Conservation (phyloP, 1,140 invertebrate genomes). For the Triops cancriformis region DNA sequence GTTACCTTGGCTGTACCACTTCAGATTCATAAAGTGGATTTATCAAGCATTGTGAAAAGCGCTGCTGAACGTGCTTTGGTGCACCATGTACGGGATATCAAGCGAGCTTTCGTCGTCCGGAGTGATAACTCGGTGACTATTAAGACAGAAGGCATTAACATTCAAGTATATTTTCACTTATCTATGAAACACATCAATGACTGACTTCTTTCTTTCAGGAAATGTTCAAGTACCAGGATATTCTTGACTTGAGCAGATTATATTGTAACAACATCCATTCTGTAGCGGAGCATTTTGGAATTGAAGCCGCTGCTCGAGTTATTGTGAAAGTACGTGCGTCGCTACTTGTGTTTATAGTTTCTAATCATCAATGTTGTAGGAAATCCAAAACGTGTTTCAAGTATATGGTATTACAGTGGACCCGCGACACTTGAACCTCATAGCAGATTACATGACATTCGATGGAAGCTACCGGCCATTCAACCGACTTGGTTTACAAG, state of each 20-base stretch:
- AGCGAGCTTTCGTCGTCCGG: constrained; percentile 62
- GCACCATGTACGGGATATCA: constrained; percentile 70
- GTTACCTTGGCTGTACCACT: constrained; percentile 55
- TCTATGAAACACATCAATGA: neutral
- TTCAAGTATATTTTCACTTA: constrained; percentile 49
- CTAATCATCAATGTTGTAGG: constrained; percentile 42
- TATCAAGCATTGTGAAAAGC: constrained; percentile 65
- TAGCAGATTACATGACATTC: constrained; percentile 97
- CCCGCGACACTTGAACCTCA: constrained; percentile 79
- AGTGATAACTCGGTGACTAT: constrained; percentile 48
- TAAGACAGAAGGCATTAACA: constrained; percentile 92
- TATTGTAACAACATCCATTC: constrained; percentile 93
- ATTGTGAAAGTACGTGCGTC: constrained; percentile 53
- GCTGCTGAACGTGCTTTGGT: constrained; percentile 66
- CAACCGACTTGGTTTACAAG: constrained; percentile 80
- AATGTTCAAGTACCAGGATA: constrained; percentile 70
- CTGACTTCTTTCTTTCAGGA: constrained; percentile 46
- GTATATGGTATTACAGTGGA: constrained; percentile 95
- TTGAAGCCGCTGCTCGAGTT: constrained; percentile 86
- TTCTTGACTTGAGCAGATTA: constrained; percentile 75
- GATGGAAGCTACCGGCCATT: constrained; percentile 82
- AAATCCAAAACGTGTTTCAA: constrained; percentile 86
- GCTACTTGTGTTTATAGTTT: constrained; percentile 20
- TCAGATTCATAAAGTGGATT: constrained; percentile 49
- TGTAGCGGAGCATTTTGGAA: constrained; percentile 82